phyloP scores from a whole-genome alignment of 2,888 invertebrate genomes.

The Parapristionchus giblindavisi region DNA sequence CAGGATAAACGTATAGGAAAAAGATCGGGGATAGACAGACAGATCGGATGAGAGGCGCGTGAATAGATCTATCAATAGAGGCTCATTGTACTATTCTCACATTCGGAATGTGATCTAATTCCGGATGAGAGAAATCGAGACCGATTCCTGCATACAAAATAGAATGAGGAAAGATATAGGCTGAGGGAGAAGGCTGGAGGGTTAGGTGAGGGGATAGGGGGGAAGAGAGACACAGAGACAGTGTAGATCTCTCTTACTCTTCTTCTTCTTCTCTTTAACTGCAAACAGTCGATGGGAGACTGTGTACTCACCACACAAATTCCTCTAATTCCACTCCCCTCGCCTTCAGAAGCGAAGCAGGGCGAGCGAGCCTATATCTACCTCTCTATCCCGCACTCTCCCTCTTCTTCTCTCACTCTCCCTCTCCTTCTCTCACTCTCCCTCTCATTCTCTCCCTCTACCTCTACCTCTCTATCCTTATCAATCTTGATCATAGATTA shows the following conservation, averaged over 20 bases:
- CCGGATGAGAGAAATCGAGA: slow-evolving; percentile 27
- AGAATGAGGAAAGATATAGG: background rate
- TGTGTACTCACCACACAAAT: slow-evolving; percentile 41
- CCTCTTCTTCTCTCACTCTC: too few species aligned
- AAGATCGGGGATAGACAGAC: background rate
- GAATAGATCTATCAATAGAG: background rate
- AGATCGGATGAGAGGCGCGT: background rate
- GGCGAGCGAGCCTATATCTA: slow-evolving; percentile 3
- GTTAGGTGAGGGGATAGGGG: slow-evolving; percentile 1
- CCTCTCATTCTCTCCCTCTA: too few species aligned
- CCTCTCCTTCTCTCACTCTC: too few species aligned
- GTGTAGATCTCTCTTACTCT: slow-evolving; percentile 14
- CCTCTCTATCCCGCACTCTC: background rate
- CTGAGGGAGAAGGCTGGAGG: slow-evolving; percentile 22
- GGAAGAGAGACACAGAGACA: slow-evolving; percentile 9
- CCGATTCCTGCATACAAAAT: background rate
- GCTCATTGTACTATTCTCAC: too few species aligned
- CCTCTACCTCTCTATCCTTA: too few species aligned
- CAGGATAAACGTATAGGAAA: background rate
- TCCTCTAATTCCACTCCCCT: slow-evolving; percentile 38
- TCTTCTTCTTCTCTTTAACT: background rate
- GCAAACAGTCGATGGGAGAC: slow-evolving; percentile 36
- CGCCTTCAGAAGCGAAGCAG: slow-evolving; percentile 33
- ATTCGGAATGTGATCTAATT: too few species aligned
- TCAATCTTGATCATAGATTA: too few species aligned